phyloP scores from a whole-genome alignment of 37 sponge, comb jelly and placozoan genomes.

The Diacarnus erythraeanus region DNA sequence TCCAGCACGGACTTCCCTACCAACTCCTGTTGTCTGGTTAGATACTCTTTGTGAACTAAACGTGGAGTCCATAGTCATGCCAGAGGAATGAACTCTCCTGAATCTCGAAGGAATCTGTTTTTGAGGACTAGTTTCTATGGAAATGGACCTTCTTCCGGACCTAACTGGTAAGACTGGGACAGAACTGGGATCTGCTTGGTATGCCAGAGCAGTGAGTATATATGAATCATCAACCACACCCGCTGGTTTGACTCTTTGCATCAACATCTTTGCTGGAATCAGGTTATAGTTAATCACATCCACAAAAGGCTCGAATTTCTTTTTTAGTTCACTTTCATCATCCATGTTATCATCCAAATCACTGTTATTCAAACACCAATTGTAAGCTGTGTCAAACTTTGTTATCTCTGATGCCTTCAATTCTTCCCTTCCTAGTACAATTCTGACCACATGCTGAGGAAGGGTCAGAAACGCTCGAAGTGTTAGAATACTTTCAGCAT shows the following conservation, averaged over 20 bases:
- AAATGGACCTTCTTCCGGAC: no score
- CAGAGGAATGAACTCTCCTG: conserved; percentile 38
- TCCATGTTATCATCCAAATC: conserved; percentile 28
- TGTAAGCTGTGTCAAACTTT: conserved; percentile 84
- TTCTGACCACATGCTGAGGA: conserved; percentile 86
- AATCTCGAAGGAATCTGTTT: neutral
- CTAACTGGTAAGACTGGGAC: conserved; percentile 38
- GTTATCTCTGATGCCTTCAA: conserved; percentile 66
- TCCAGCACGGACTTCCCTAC: neutral
- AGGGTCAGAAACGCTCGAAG: conserved; percentile 71
- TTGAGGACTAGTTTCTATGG: neutral
- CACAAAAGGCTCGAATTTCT: conserved; percentile 83
- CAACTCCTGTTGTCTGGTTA: neutral
- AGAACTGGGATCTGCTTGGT: conserved; percentile 88
- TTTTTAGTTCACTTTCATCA: conserved; percentile 33
- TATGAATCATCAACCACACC: conserved; percentile 72
- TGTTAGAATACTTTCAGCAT: conserved; percentile 80
- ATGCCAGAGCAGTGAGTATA: conserved; percentile 91
- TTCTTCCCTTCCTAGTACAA: conserved; percentile 86
- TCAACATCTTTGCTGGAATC: conserved; percentile 83
- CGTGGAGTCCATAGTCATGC: neutral
- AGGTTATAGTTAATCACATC: conserved; percentile 74
- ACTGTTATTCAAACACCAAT: conserved; percentile 57
- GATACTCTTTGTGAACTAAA: neutral
- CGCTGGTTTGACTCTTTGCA: conserved; percentile 84